Percentiles rank a stretch among this genome's conserved stretches.
These are phyloP conservation scores for Agelas oroides DNA, from an alignment of 37 sponge, comb jelly and placozoan species.

Conservation along the genomic window DNA sequence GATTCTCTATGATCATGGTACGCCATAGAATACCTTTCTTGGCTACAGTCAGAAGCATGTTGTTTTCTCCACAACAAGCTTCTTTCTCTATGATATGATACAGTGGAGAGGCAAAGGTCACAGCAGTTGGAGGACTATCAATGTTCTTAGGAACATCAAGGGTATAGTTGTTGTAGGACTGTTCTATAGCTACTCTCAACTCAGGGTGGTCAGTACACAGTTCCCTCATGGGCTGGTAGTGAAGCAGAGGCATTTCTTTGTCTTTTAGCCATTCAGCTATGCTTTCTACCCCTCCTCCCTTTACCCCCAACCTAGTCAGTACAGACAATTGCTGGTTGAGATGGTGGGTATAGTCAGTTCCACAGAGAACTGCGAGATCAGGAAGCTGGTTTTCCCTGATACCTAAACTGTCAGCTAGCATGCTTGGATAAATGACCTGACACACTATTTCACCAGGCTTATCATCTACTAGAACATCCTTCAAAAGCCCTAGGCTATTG, in stretches of 20 bases:
- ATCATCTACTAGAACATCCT: background rate
- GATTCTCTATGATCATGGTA: no score
- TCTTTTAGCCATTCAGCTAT: conserved; percentile 14
- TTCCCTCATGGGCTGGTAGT: no score
- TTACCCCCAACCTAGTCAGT: conserved; percentile 9
- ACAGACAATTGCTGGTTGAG: background rate
- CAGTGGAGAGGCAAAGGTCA: no score
- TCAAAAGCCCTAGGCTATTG: no score
- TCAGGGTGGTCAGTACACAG: conserved; percentile 4
- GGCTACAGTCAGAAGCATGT: no score
- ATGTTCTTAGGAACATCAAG: no score
- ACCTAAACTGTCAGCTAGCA: conserved; percentile 13
- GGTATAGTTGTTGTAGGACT: background rate
- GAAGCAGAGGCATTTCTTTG: background rate
- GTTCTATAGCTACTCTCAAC: background rate
- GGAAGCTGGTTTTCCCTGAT: conserved; percentile 25
- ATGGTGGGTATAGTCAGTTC: conserved; percentile 30
- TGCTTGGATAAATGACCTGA: background rate
- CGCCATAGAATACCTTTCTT: no score
- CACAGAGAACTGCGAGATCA: no score
- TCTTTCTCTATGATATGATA: background rate
- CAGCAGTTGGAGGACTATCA: no score
- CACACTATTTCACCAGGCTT: no score
- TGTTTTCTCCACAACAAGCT: conserved; percentile 1
- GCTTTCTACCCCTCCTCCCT: background rate